Evolutionary conservation across 2,888 invertebrate species (phyloP), one percentile per base, ranked within the genome.

Genomic region (Stegophylla sp.): DNA sequence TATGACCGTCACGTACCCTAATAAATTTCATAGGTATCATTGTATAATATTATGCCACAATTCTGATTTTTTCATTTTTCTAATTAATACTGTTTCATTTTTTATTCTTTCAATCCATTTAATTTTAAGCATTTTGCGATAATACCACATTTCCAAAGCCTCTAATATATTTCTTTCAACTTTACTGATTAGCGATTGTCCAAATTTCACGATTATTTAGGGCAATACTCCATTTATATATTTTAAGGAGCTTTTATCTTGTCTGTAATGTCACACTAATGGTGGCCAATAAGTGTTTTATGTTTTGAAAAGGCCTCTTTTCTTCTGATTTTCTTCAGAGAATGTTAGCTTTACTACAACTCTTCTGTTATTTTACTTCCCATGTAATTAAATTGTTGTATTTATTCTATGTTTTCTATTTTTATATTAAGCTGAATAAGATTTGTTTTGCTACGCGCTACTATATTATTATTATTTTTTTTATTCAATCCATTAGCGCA

Each of bases 91-190:
- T 81, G 59, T 28, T 23, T 74, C 81, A 81, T 73, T 81, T 17
- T 28, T 81, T 56, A 81, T 61, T 28, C 48, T 53, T 17, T 81
- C 72, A 41, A 63, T 81, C 66, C 53, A 81, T 73, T 61, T 81
- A 51, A 67, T 77, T 17, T 20, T 67, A 17, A 77, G 15, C 34
- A 66, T 77, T 66, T 41, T 48, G 10, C 66, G n/a, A 59, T 72
- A 81, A 63, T 69, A 81, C 81, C 74, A 74, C 41, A 34, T 34
- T 45, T 81, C 81, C n/a, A 74, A 81, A 23, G 74, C 74, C 48
- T 66, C 66, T 48, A 77, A 12, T 34, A 20, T 77, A 26, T 45
- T 67, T 53, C 69, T 66, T 12, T 73, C 59, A 10, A 12, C 9
- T 69, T 45, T n/a, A n/a, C n/a, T n/a, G n/a, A n/a, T n/a, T n/a